A percentile compares a stretch with the other conserved stretches of the same genome.
Conservation (phyloP, 1,140 invertebrate genomes). For the Delia radicum region DNA sequence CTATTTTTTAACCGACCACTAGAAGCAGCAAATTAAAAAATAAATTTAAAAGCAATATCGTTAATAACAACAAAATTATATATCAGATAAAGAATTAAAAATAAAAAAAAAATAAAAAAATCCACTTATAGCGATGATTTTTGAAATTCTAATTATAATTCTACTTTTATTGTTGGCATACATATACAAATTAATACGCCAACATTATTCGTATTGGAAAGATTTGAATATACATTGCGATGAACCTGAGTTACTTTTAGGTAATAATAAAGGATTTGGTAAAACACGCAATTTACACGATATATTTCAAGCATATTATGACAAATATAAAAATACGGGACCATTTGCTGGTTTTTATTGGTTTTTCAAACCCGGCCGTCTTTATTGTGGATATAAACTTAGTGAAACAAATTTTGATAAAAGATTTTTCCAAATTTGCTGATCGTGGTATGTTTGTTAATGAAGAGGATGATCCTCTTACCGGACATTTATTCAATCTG, state of each 20-base stretch:
- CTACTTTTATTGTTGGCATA: neutral
- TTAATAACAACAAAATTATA: too few species aligned
- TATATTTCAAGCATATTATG: slow-evolving; percentile 32
- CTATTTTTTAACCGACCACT: too few species aligned
- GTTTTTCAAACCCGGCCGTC: slow-evolving; percentile 30
- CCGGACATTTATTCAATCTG: slow-evolving; percentile 58
- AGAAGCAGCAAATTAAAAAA: too few species aligned
- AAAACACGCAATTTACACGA: slow-evolving; percentile 1
- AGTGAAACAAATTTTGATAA: slow-evolving; percentile 45
- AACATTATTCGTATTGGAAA: slow-evolving; percentile 27
- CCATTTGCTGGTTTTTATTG: slow-evolving; percentile 43
- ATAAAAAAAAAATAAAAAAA: too few species aligned
- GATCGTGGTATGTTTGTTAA: slow-evolving; percentile 58
- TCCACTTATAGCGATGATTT: too few species aligned
- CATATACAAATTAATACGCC: slow-evolving; percentile 26
- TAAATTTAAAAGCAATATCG: too few species aligned
- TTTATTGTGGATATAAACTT: slow-evolving; percentile 40
- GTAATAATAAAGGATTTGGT: slow-evolving; percentile 12
- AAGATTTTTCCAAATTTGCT: slow-evolving; percentile 46
- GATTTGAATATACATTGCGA: slow-evolving; percentile 15
- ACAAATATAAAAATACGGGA: slow-evolving; percentile 43
- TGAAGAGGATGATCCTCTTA: slow-evolving; percentile 59
- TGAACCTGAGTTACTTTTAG: neutral
- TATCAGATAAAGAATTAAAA: too few species aligned
- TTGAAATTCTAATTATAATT: neutral